Conservation (phyloP, 2,797 vertebrate genomes). For the Zalophus californianus region DNA sequence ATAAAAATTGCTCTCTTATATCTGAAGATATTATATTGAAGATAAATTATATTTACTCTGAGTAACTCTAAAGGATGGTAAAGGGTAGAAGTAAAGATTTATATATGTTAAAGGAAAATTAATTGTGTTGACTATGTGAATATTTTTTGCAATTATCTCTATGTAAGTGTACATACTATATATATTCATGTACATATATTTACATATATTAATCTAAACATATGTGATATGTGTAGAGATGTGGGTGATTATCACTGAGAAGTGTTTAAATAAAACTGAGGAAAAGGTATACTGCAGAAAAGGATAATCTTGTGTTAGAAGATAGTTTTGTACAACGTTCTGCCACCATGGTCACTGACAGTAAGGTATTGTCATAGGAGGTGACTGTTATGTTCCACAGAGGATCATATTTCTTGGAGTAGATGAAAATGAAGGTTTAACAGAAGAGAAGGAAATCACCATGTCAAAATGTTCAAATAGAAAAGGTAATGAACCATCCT, state of each 20-base stretch:
- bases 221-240: background rate
- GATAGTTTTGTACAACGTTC: background rate
- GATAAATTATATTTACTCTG: background rate
- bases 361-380: constrained; percentile 73
- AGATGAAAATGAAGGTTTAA: constrained; percentile 78
- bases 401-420: constrained; percentile 80
- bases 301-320: background rate
- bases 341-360: constrained; percentile 1
- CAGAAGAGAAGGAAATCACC: constrained; percentile 74
- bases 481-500: constrained; percentile 80
- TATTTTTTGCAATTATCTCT: constrained; percentile 22
- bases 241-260: background rate
- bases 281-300: background rate
- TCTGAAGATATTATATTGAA: background rate
- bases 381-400: constrained; percentile 82
- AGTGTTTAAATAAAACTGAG: background rate
- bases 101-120: background rate
- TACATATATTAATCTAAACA: background rate
- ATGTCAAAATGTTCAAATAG: constrained; percentile 69
- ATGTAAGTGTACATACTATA: background rate
- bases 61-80: background rate
- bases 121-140: constrained; percentile 8
- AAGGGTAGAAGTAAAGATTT: background rate
- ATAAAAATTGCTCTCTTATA: background rate
- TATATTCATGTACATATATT: background rate